Base-by-base conservation (phyloP, 2,797 vertebrate genomes). In the Anguilla anguilla region DNA sequence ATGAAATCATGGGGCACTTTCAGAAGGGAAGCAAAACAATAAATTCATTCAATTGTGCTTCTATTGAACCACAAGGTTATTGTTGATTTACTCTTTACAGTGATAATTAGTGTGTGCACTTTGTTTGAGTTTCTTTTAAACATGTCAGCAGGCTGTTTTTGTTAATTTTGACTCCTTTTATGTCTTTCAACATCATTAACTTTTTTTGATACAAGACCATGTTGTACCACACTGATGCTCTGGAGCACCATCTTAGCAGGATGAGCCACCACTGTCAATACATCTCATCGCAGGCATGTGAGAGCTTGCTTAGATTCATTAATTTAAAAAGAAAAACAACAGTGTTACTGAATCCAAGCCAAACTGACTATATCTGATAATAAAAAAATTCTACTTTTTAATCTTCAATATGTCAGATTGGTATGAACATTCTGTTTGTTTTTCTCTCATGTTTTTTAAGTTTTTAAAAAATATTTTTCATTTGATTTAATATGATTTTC, bases 131-230 rank as follows among this genome's bases (percentile, higher is more conserved):
- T 39, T 46, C 17, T 43, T 15, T 79, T 15, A 46, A 79, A 46
- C 31, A 79, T 69, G 64, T n/a, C 64, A 28, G 64, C 64, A 69
- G 64, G 64, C 31, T 79, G 74, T 43, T 79, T 79, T 39, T 79
- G 39, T 79, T 79, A 2, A 43, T 19, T 19, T 79, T 79, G 3
- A 39, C 43, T 69, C 64, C 25, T 59, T 59, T 59, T 59, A 59
- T 59, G 57, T 2, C 57, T 3, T 19, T 59, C 57, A 28, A 69
- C 6, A 69, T 69, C 9, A 69, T n/a, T 7, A 69, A 11, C n/a
- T 25, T 67, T 25, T 67, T 67, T 67, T n/a, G 64, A 67, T 67
- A n/a, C 25, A 28, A 28, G 22, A 67, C n/a, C 64, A n/a, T n/a
- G 64, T 9, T 69, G 28, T 28, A 69, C n/a, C n/a, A n/a, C n/a